Evolutionary conservation across 2,113 vertebrate species (phyloP).

Genomic region (Bombycilla garrulus): DNA sequence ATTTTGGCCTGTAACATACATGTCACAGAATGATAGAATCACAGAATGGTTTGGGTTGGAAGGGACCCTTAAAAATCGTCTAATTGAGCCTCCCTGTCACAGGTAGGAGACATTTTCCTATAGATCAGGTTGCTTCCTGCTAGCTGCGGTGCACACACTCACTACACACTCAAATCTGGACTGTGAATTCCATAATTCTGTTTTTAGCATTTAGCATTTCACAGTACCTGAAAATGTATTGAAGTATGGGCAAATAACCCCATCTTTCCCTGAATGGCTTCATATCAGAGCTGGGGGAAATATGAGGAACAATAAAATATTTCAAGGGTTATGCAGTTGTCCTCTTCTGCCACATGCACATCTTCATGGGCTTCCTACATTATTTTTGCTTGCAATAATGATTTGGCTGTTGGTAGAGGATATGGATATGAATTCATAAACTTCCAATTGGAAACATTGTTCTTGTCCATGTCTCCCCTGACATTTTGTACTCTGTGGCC

Average conservation of each 20-base stretch:
- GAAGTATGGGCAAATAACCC: neutral
- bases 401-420: neutral
- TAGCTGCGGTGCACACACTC: neutral
- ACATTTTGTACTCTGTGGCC: neutral
- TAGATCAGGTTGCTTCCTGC: neutral
- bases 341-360: neutral
- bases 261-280: neutral
- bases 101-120: neutral
- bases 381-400: neutral
- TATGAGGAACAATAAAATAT: neutral
- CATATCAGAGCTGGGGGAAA: neutral
- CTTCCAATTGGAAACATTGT: neutral
- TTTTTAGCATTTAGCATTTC: neutral
- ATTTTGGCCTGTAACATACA: neutral
- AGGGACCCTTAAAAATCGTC: neutral
- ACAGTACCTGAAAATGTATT: neutral
- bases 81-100: neutral
- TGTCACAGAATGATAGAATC: neutral
- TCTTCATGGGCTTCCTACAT: neutral
- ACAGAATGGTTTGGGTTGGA: neutral
- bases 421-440: neutral
- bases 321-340: neutral
- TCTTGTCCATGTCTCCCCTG: neutral
- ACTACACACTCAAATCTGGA: neutral
- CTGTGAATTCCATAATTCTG: neutral